A percentile compares a stretch with the other conserved stretches of the same genome.
Conservation (phyloP, 2,888 invertebrate species). For the Sialis lutaria region DNA sequence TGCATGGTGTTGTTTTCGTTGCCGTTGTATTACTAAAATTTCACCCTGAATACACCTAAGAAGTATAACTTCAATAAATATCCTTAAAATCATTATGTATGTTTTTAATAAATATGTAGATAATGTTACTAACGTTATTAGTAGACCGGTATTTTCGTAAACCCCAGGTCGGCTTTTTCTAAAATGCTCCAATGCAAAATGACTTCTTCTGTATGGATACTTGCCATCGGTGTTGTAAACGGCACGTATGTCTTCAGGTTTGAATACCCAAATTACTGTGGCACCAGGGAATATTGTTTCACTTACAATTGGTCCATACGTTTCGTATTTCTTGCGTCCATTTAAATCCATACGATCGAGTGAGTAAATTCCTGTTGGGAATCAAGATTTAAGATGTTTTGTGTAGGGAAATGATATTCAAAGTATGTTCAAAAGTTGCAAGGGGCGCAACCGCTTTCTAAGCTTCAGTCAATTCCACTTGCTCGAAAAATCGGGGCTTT, state of each 20-base stretch:
- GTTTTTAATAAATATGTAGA: too few relatives aligned
- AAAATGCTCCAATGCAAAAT: conserved; percentile 63
- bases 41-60: too few relatives aligned
- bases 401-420: too few relatives aligned
- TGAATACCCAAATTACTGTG: conserved; percentile 59
- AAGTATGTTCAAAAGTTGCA: too few relatives aligned
- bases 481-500: too few relatives aligned
- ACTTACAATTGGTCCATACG: conserved; percentile 64
- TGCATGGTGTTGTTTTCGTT: too few relatives aligned
- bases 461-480: too few relatives aligned
- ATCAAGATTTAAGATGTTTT: not conserved
- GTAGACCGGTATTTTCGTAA: conserved; percentile 65
- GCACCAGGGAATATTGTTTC: conserved; percentile 62
- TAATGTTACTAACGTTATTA: conserved; percentile 53
- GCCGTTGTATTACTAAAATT: too few relatives aligned
- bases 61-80: too few relatives aligned
- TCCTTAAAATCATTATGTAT: too few relatives aligned
- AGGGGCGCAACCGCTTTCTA: too few relatives aligned
- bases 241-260: conserved; percentile 64
- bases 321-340: conserved; percentile 49
- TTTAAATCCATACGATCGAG: conserved; percentile 49
- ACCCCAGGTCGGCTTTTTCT: conserved; percentile 50
- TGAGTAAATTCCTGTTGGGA: conserved; percentile 47
- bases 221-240: conserved; percentile 48
- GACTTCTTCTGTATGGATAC: conserved; percentile 62